Evolutionary conservation across 2,113 vertebrate species (phyloP), one percentile per base, ranked within the genome.

Genomic region (Myrmecophaga tridactyla): DNA sequence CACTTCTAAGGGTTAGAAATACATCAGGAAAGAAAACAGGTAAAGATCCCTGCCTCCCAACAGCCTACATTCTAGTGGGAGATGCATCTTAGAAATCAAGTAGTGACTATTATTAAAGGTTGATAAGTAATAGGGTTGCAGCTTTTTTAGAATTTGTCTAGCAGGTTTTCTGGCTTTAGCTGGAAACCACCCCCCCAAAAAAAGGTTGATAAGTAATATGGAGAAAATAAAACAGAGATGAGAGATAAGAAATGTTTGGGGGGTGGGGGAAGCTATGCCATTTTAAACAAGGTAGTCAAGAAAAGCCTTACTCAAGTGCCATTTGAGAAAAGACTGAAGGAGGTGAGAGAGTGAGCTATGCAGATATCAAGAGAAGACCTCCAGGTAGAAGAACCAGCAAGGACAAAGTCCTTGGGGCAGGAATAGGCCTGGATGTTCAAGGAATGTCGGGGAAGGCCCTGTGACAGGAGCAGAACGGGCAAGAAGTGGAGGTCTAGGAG

Each of bases 231-330:
- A 62, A 23, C 10, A 73, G 46, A 53, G 43, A 39, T 53, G 23
- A 94, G 10, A 43, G 81, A 48, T 48, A 58, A 8, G 63, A 83
- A 51, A 18, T 20, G 60, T 29, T 73, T 53, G 3, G 14, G 3
- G 0, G 12, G 0, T 1, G 3, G 12, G 2, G 17, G 13, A 1
- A n/a, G n/a, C n/a, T n/a, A n/a, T 48, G 21, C 3, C 65, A 14
- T 29, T 89, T 86, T 62, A 62, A 91, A 36, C 20, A 86, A 23
- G 46, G 36, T 25, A 7, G 7, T 5, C 12, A n/a, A 62, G 36
- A 58, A 63, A 60, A 21, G 6, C 1, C n/a, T 87, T 15, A 18
- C n/a, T 81, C 4, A 69, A 11, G 48, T 46, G 12, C 60, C 11
- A 14, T 48, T 1, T 53, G 75, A 94, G 48, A 88, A 62, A 86